Base-by-base conservation (phyloP, 1,140 invertebrate species). In the Drosophila simulans region DNA sequence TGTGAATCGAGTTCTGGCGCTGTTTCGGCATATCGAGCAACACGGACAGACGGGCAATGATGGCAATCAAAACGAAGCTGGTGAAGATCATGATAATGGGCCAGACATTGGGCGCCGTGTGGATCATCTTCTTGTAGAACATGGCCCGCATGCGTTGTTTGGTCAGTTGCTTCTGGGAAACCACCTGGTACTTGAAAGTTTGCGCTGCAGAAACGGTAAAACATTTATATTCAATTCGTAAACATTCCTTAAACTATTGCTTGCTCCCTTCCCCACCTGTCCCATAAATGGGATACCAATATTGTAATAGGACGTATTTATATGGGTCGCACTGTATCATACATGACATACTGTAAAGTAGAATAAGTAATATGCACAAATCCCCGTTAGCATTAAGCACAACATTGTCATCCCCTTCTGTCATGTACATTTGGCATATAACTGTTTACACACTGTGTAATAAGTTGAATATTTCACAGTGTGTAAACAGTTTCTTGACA, bases 61-160 rank as follows among this genome's bases (percentile, higher is more conserved):
- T 35, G 3, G 80, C 66, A 10, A 91, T 82, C n/a, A 91, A 42
- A 22, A 91, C 27, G 7, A 79, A 68, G n/a, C 75, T 66, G 1
- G 68, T 42, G 1, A 84, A 70, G 31, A 91, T 84, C 63, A 90
- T 82, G 5, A 90, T 55, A 2, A 90, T 43, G 1, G 90, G 86
- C 74, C 91, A 84, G 0, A 88, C 43, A 69, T 82, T 91, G 5
- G 90, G 78, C 1, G 86, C 85, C 51, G 88, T 66, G 51, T 89
- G 74, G 7, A 85, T 74, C 64, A 91, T 74, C n/a, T 85, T 91
- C 39, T 91, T 91, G 31, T 76, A 90, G 20, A 91, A 63, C 75
- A 91, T 85, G 22, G 90, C 90, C 0, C 76, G 62, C 22, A 76
- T 72, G 10, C 86, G 77, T 43, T 84, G 80, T 2, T 34, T 58